Evolutionary conservation across 1,140 invertebrate genomes (phyloP), one percentile per base, ranked within the genome.

Genomic region (Campoletis sonorensis): DNA sequence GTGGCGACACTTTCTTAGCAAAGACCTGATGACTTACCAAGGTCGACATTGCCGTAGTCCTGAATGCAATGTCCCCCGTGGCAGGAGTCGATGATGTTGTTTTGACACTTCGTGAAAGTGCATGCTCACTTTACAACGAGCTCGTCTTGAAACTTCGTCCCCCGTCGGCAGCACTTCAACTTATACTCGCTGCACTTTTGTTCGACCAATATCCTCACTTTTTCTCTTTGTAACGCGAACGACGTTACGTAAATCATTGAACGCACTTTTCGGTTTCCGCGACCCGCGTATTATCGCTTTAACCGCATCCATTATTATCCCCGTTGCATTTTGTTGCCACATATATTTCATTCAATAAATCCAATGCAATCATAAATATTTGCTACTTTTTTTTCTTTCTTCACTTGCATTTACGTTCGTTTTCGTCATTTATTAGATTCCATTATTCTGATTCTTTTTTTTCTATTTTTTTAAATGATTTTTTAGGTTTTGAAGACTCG

Each of bases 101-200:
- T 71, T 71, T 71, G 68, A 71, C 68, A 71, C 68, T 71, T 40
- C 18, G 68, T 40, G 33, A 71, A 71, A 71, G 68, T 71, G 33
- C 68, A 33, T 71, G n/a, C n/a, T n/a, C n/a, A n/a, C n/a, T 40
- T 71, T 40, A 71, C 68, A 71, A 71, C 40, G 68, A 71, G 33
- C 27, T 7, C 21, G 18, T 58, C 54, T 58, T n/a, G 18, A 58
- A 10, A 58, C 21, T n/a, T 11, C 21, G 21, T 58, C 5, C 54
- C 54, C 51, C 51, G 51, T 58, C 18, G 54, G 18, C 18, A n/a
- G 4, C 21, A n/a, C 16, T 58, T n/a, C 54, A 23, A 21, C 54
- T 58, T 58, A 21, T n/a, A n/a, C n/a, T n/a, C n/a, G n/a, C 54
- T n/a, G 54, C n/a, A 58, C 54, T 58, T 58, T 58, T 58, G 54